These are phyloP conservation scores for Octonoba sinensis DNA, from an alignment of 2,888 invertebrate species.

Conservation along the genomic window DNA sequence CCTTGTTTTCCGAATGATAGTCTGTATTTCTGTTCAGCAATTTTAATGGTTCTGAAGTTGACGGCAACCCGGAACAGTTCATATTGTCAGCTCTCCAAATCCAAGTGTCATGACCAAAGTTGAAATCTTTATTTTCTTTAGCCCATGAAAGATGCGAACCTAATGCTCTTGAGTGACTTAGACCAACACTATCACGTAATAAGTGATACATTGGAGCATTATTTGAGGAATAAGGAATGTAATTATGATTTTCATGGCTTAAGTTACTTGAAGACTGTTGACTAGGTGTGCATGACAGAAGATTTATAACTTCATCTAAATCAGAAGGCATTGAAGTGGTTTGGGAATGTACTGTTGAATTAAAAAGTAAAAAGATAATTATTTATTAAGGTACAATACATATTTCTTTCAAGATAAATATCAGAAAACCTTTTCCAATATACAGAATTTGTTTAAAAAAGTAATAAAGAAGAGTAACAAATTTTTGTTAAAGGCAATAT, in stretches of 20 bases:
- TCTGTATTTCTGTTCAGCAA: constrained; percentile 12
- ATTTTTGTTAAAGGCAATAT: no score
- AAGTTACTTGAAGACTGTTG: constrained; percentile 27
- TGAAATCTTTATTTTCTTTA: constrained; percentile 28
- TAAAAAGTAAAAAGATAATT: background rate
- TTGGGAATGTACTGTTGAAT: background rate
- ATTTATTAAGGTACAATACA: no score
- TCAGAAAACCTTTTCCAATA: no score
- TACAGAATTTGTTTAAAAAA: no score
- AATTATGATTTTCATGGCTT: constrained; percentile 35
- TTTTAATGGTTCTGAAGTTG: constrained; percentile 17
- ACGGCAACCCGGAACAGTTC: constrained; percentile 46
- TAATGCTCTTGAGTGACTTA: constrained; percentile 14
- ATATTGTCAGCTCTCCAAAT: constrained; percentile 51
- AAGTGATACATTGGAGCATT: constrained; percentile 42
- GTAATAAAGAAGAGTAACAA: no score
- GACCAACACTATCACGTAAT: constrained; percentile 28
- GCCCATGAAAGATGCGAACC: constrained; percentile 32
- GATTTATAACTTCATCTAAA: constrained; percentile 63
- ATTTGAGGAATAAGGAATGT: constrained; percentile 19
- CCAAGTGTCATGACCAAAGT: constrained; percentile 44
- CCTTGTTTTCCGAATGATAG: constrained; percentile 42
- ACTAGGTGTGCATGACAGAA: constrained; percentile 57
- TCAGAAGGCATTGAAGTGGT: constrained; percentile 17
- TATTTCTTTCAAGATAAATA: no score